Evolutionary conservation across 2,888 invertebrate species (phyloP).

Genomic region (Pecten maximus): DNA sequence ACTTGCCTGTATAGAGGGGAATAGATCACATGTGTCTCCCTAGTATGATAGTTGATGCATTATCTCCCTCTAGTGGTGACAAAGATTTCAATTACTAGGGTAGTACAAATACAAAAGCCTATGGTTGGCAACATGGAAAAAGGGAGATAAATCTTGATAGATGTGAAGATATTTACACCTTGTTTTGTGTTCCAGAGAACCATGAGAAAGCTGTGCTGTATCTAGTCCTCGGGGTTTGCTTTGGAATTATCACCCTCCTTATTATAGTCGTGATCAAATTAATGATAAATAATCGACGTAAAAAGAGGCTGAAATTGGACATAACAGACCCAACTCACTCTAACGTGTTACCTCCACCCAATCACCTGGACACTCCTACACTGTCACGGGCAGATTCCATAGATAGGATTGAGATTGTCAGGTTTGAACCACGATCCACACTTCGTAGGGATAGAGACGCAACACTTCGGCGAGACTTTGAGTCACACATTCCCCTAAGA

Average conservation of each 20-base stretch:
- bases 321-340: conserved; percentile 76
- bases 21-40: no score
- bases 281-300: conserved; percentile 69
- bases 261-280: conserved; percentile 73
- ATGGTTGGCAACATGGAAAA: background rate
- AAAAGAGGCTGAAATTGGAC: conserved; percentile 72
- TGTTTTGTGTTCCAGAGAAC: conserved; percentile 69
- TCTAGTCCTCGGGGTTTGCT: conserved; percentile 74
- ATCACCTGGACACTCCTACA: conserved; percentile 71
- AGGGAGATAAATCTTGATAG: background rate
- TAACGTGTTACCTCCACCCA: conserved; percentile 63
- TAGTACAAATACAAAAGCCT: no score
- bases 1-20: no score
- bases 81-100: no score
- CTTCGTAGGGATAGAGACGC: conserved; percentile 54
- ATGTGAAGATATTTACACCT: background rate
- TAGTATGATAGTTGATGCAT: no score
- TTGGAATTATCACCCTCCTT: conserved; percentile 73
- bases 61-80: no score
- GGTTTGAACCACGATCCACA: conserved; percentile 75
- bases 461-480: conserved; percentile 11
- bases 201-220: conserved; percentile 76
- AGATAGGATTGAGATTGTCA: conserved; percentile 77
- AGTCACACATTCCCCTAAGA: conserved; percentile 31
- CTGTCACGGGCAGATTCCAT: conserved; percentile 74